phyloP scores from a whole-genome alignment of 2,888 invertebrate genomes.

The Hydriomena furcata region DNA sequence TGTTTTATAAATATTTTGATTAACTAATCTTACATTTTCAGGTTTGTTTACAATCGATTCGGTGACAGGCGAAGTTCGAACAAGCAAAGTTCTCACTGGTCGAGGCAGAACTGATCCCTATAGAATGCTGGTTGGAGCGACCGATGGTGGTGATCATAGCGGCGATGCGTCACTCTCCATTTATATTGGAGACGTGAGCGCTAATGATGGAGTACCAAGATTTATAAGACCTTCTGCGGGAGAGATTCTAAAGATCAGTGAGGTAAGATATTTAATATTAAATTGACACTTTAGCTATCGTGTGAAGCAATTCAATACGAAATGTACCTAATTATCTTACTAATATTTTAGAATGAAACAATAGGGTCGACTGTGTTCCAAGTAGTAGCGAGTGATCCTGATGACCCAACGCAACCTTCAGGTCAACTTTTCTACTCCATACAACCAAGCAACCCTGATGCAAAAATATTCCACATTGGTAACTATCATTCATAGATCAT shows the following conservation, averaged over 20 bases:
- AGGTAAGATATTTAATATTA: slow-evolving; percentile 72
- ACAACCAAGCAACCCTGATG: slow-evolving; percentile 86
- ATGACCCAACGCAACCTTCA: slow-evolving; percentile 89
- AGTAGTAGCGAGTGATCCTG: slow-evolving; percentile 90
- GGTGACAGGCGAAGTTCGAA: slow-evolving; percentile 86
- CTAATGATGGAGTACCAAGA: slow-evolving; percentile 91
- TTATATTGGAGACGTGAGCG: slow-evolving; percentile 90
- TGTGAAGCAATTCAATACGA: too few species aligned
- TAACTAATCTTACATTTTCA: too few species aligned
- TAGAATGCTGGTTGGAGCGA: slow-evolving; percentile 86
- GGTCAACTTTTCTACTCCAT: slow-evolving; percentile 89
- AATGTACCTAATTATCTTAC: not conserved
- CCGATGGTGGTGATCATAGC: slow-evolving; percentile 87
- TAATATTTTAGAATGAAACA: slow-evolving; percentile 84
- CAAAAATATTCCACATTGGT: slow-evolving; percentile 85
- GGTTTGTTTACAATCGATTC: slow-evolving; percentile 87
- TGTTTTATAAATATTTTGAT: too few species aligned
- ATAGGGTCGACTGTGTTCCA: slow-evolving; percentile 89
- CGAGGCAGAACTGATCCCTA: slow-evolving; percentile 90
- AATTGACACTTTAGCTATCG: too few species aligned
- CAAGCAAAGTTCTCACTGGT: slow-evolving; percentile 86
- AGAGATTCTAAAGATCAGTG: slow-evolving; percentile 87
- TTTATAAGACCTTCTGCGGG: slow-evolving; percentile 88
- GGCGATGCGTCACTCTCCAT: slow-evolving; percentile 85
- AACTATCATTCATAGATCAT: slow-evolving; percentile 7